Percentiles rank a stretch among this genome's conserved stretches.
phyloP scores from a whole-genome alignment of 2,888 invertebrate genomes.

The Phengaris alcon region DNA sequence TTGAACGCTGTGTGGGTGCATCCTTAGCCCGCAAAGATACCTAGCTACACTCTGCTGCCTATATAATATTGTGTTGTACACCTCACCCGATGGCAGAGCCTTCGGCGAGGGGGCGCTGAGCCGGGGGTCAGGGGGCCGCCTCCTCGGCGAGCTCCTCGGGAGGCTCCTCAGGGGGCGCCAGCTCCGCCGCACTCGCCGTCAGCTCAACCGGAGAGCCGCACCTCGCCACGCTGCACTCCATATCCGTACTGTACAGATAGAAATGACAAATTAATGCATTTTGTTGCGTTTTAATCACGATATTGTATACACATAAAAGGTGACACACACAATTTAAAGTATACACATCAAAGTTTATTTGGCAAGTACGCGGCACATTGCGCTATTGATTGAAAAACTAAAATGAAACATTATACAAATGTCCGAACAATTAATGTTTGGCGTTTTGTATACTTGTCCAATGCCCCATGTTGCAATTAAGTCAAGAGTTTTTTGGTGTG shows the following conservation, averaged over 20 bases:
- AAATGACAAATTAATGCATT: background rate
- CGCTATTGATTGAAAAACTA: too few relatives aligned
- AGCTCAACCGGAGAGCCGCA: conserved; percentile 61
- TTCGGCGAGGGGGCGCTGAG: conserved; percentile 2
- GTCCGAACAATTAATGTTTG: too few relatives aligned
- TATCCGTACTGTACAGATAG: conserved; percentile 59
- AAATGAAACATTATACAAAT: too few relatives aligned
- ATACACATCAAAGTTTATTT: too few relatives aligned
- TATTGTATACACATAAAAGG: too few relatives aligned
- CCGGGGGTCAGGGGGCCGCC: conserved; percentile 65
- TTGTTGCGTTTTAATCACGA: too few relatives aligned
- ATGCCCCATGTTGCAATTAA: too few relatives aligned
- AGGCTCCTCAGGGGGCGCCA: conserved; percentile 47
- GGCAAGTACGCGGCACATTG: too few relatives aligned
- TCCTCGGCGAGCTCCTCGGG: conserved; percentile 66
- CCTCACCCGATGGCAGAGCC: conserved; percentile 13
- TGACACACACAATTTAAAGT: too few relatives aligned
- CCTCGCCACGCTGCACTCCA: conserved; percentile 74
- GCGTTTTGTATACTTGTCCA: too few relatives aligned
- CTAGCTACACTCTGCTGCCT: background rate
- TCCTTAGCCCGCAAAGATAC: background rate
- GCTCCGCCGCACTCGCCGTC: conserved; percentile 52
- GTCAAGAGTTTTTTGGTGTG: too few relatives aligned
- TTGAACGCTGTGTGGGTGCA: background rate
- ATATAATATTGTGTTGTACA: too few relatives aligned